Percentiles rank a stretch among this genome's conserved stretches.
phyloP scores from a whole-genome alignment of 2,113 vertebrate species.

The Upupa epops region DNA sequence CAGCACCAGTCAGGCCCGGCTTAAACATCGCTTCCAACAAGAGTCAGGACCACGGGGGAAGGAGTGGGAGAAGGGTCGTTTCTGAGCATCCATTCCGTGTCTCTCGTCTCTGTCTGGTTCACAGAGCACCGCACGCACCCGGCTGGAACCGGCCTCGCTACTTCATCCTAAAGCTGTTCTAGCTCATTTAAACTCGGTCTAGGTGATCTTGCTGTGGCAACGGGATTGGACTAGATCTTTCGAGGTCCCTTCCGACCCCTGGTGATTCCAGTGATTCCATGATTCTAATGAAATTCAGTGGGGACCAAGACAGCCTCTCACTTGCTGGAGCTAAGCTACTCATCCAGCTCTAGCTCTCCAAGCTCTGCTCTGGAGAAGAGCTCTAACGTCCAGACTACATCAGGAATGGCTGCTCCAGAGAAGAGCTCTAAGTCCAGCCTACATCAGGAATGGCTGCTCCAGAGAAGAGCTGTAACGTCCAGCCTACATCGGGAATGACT shows the following conservation, averaged over 20 bases:
- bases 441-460: not conserved
- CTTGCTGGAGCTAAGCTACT: not conserved
- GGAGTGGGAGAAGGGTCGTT: not conserved
- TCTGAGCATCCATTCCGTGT: not conserved
- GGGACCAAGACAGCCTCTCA: not conserved
- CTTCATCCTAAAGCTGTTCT: not conserved
- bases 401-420: no score
- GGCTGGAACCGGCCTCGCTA: not conserved
- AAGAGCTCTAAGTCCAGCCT: no score
- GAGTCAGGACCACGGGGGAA: not conserved
- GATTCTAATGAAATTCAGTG: no score
- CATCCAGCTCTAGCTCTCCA: not conserved
- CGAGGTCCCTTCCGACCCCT: no score
- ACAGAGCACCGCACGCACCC: not conserved
- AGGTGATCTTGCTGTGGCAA: no score
- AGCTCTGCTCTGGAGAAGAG: not conserved
- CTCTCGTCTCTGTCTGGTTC: not conserved
- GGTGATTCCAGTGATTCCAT: no score
- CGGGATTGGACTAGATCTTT: no score
- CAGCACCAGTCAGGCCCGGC: no score
- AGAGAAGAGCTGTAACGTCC: accelerated
- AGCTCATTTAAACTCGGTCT: not conserved
- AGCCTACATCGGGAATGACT: not conserved
- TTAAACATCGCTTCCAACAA: not conserved
- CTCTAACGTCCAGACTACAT: not conserved